phyloP scores from a whole-genome alignment of 2,888 invertebrate genomes.

The Agriopis aurantiaria region DNA sequence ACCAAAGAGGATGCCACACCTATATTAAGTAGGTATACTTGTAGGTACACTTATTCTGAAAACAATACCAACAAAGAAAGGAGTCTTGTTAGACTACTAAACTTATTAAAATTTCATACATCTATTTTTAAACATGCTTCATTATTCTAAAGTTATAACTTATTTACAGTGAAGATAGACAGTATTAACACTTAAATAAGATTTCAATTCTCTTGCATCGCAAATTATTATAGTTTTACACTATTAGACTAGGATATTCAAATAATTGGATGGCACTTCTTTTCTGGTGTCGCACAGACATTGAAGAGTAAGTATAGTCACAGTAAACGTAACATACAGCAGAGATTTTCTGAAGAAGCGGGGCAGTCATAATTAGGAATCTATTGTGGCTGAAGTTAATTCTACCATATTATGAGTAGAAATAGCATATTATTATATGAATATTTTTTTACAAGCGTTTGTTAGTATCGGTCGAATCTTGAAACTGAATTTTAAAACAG shows the following conservation, averaged over 20 bases:
- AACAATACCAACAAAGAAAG: neutral
- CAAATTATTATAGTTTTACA: constrained; percentile 75
- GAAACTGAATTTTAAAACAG: no score
- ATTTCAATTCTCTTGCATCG: constrained; percentile 86
- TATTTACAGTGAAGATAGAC: constrained; percentile 69
- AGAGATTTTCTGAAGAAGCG: constrained; percentile 14
- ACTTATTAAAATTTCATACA: neutral
- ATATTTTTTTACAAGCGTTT: neutral
- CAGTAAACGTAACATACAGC: constrained; percentile 17
- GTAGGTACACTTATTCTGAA: neutral
- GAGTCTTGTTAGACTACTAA: neutral
- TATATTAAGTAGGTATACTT: constrained; percentile 13
- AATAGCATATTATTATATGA: no score
- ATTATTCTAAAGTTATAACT: constrained; percentile 38
- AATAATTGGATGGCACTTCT: constrained; percentile 80
- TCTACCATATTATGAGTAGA: neutral
- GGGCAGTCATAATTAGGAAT: neutral
- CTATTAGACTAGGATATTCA: constrained; percentile 75
- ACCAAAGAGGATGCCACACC: no score
- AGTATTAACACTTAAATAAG: constrained; percentile 76
- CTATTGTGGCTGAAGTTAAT: neutral
- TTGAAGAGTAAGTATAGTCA: constrained; percentile 31
- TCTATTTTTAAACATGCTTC: constrained; percentile 15
- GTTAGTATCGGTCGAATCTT: neutral
- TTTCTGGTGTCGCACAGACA: constrained; percentile 62